A percentile compares a stretch with the other conserved stretches of the same genome.
These are phyloP conservation scores for Melanogrammus aeglefinus DNA, from an alignment of 2,797 vertebrate genomes.

Conservation along the genomic window DNA sequence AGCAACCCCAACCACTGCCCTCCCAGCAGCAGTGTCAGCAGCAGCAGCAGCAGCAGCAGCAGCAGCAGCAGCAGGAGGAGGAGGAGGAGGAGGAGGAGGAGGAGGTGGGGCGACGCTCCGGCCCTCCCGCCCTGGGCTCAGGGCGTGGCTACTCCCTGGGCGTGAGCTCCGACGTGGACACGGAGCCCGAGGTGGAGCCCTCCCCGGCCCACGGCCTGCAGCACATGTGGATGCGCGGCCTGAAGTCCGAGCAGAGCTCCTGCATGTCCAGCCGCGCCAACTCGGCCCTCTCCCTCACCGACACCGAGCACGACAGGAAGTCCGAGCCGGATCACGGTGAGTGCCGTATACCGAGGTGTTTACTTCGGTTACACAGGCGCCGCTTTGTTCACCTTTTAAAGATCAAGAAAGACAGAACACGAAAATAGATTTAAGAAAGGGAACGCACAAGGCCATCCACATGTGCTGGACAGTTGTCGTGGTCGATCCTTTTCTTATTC, in stretches of 20 bases:
- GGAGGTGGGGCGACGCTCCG: constrained; percentile 59
- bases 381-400: no score
- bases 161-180: constrained; percentile 89
- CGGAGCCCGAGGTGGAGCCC: constrained; percentile 86
- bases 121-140: constrained; percentile 61
- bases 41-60: constrained; percentile 21
- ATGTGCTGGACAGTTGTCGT: no score
- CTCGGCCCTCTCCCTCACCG: constrained; percentile 92
- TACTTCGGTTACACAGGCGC: no score
- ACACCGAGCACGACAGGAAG: constrained; percentile 96
- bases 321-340: constrained; percentile 96
- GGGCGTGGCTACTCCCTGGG: constrained; percentile 84
- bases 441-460: no score
- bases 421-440: no score
- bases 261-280: constrained; percentile 95
- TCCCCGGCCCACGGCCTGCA: constrained; percentile 88
- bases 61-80: constrained; percentile 45
- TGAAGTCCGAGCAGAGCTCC: constrained; percentile 95
- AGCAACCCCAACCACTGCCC: constrained; percentile 36
- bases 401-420: no score
- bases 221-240: constrained; percentile 92
- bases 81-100: constrained; percentile 68
- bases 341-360: constrained; percentile 14
- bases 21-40: constrained; percentile 47
- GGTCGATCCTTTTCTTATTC: no score